Evolutionary conservation across 2,113 vertebrate species (phyloP).

Genomic region (Semnopithecus entellus): DNA sequence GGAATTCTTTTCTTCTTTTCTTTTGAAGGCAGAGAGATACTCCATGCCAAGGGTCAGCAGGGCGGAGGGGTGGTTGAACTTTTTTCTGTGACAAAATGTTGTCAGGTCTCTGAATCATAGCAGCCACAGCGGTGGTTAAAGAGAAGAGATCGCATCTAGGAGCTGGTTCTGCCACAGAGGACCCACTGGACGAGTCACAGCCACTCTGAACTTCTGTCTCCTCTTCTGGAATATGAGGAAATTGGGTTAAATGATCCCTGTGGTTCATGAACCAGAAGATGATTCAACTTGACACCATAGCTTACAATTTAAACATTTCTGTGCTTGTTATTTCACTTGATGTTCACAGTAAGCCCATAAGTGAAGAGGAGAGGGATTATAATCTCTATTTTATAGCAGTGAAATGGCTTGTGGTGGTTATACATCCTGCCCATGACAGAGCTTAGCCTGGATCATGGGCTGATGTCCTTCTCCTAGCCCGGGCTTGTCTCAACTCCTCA

Average conservation of each 20-base stretch:
- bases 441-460: background rate
- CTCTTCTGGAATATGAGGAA: conserved; percentile 4
- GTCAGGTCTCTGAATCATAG: conserved; percentile 7
- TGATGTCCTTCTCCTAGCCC: background rate
- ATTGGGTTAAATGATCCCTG: background rate
- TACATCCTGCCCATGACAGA: fast-evolving
- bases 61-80: background rate
- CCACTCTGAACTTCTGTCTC: conserved; percentile 35
- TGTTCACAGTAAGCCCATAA: background rate
- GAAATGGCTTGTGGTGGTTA: background rate
- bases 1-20: background rate
- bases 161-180: background rate
- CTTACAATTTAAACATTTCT: background rate
- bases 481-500: background rate
- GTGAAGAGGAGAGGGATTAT: background rate
- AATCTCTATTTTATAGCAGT: background rate
- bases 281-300: background rate
- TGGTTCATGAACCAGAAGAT: background rate
- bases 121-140: background rate
- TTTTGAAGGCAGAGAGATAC: conserved; percentile 39
- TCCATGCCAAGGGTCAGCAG: background rate
- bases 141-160: background rate
- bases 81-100: background rate
- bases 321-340: background rate
- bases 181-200: background rate